These are phyloP conservation scores for Myotis myotis DNA, from an alignment of 2,797 vertebrate genomes.

Conservation along the genomic window DNA sequence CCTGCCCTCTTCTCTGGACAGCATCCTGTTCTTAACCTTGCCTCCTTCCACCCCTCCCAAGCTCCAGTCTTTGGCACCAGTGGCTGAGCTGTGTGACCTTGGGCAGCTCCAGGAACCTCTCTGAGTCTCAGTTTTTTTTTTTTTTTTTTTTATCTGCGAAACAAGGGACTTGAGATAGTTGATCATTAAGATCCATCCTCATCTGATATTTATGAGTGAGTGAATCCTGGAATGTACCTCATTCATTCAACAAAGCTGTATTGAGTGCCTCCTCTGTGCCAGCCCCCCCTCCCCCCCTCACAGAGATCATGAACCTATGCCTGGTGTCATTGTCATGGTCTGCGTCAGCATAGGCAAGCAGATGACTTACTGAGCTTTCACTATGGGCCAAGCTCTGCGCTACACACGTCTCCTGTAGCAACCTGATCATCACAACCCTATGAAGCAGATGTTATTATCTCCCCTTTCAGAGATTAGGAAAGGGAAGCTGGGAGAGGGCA, in stretches of 20 bases:
- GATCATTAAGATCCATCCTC: slow-evolving; percentile 15
- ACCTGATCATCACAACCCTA: background rate
- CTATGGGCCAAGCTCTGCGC: slow-evolving; percentile 20
- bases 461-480: background rate
- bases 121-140: background rate
- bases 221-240: slow-evolving; percentile 27
- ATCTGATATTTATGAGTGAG: slow-evolving; percentile 63
- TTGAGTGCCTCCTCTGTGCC: background rate
- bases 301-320: background rate
- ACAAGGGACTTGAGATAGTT: background rate
- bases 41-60: background rate
- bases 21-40: slow-evolving; percentile 47
- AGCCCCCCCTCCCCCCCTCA: background rate
- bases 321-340: background rate
- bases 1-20: background rate
- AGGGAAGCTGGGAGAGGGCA: background rate
- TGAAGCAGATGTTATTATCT: background rate
- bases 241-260: slow-evolving; percentile 59
- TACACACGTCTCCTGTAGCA: background rate
- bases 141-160: background rate
- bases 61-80: background rate
- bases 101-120: slow-evolving; percentile 26
- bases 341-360: background rate
- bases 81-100: slow-evolving; percentile 56
- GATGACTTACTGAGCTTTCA: background rate